Evolutionary conservation across 1,140 invertebrate species (phyloP), one percentile per base, ranked within the genome.

Genomic region (Drosophila varians): DNA sequence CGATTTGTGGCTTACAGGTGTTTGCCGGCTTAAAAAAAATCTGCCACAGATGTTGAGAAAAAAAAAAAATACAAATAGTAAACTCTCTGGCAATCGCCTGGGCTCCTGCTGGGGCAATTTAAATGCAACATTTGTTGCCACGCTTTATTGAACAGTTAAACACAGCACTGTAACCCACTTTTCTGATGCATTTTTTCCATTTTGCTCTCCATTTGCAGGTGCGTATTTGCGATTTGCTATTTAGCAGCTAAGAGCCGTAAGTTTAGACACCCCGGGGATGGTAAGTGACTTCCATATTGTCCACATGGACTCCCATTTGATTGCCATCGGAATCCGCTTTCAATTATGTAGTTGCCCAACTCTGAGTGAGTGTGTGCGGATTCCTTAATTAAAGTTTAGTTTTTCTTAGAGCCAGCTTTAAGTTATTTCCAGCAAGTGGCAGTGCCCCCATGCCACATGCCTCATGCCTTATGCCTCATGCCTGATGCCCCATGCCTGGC

Each of bases 1-100:
- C 80, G 82, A 86, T 82, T 86, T 87, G 82, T 87, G 82, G 77
- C 82, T 74, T 80, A 82, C 82, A 86, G 80, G 80, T 86, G 80
- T 80, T 82, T 76, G 46, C 56, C 77, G 55, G 51, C 60, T 64
- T 38, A 42, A 31, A 56, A 42, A 47, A 4, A 36, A 12, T 1
- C 34, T 9, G 38, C 78, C 77, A 45, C 77, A 74, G 79, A 56
- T 83, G 77, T 52, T 53, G 55, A 31, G 36, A n/a, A 54, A 57
- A 45, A 26, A 38, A 21, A 38, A 53, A 18, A n/a, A 40, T 9
- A 6, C 26, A 55, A 54, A 53, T 47, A 48, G 43, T 12, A 55
- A 68, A 65, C 23, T 56, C 26, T 38, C 16, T 25, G 45, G n/a
- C 25, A 65, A 31, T 34, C 46, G 14, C 21, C n/a, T 23, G 14